Evolutionary conservation across 1,140 invertebrate species (phyloP).

Genomic region (Caenorhabditis brenneri): DNA sequence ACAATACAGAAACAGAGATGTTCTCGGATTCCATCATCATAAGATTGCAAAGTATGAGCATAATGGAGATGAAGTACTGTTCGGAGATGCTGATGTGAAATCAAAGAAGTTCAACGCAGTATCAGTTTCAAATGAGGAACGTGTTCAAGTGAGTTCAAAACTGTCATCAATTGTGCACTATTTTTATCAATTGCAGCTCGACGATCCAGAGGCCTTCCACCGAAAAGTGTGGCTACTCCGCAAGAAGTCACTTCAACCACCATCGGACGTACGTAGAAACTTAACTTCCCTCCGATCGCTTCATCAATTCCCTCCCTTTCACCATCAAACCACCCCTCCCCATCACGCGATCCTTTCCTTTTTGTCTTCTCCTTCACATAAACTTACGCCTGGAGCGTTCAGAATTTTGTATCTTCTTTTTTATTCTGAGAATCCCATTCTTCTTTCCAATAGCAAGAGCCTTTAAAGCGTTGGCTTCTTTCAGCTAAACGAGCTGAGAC

Average conservation of each 20-base stretch:
- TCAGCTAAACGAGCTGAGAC: too few relatives aligned
- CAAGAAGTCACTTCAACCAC: not conserved
- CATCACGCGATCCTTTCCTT: not conserved
- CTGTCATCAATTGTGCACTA: too few relatives aligned
- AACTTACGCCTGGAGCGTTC: constrained; percentile 1
- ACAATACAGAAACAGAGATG: not conserved
- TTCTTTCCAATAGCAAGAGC: too few relatives aligned
- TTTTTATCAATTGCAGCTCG: not conserved
- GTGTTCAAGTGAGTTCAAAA: not conserved
- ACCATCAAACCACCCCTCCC: too few relatives aligned
- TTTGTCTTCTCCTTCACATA: not conserved
- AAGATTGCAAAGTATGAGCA: constrained; percentile 38
- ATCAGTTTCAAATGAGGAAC: not conserved
- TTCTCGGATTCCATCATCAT: constrained; percentile 49
- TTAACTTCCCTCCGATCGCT: constrained; percentile 19
- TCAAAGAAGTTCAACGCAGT: constrained; percentile 7
- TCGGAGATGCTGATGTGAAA: constrained; percentile 17
- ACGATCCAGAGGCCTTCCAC: not conserved
- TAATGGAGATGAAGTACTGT: constrained; percentile 1
- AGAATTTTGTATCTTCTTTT: not conserved
- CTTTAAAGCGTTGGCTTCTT: too few relatives aligned
- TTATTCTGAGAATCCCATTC: not conserved
- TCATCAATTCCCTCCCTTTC: not conserved
- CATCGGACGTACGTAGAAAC: constrained; percentile 1
- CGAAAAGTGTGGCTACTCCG: not conserved